Conservation (phyloP, 1,140 invertebrate genomes). For the Aphelenchoides besseyi region DNA sequence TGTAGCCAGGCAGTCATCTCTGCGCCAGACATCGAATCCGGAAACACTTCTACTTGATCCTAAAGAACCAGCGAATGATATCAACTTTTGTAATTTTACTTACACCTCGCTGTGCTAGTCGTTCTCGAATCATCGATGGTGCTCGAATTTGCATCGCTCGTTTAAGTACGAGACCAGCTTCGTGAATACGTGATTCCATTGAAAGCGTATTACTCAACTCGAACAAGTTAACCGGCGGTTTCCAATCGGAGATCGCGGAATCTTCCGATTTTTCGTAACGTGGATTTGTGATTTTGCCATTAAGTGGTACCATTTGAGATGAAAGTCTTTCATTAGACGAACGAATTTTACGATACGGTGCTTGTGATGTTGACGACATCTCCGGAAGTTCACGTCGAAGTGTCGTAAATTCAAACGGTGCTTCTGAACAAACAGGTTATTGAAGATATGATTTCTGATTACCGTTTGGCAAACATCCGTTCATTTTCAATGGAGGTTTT, state of each 20-base stretch:
- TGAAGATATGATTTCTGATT: background rate
- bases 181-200: slow-evolving; percentile 40
- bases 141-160: slow-evolving; percentile 36
- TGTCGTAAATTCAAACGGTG: background rate
- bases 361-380: background rate
- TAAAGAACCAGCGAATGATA: slow-evolving; percentile 10
- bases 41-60: slow-evolving; percentile 27
- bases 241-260: slow-evolving; percentile 23
- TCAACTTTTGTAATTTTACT: slow-evolving; percentile 19
- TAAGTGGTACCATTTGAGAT: background rate
- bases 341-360: background rate
- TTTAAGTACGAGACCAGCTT: slow-evolving; percentile 41
- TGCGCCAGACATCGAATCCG: slow-evolving; percentile 65
- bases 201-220: slow-evolving; percentile 45
- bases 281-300: background rate
- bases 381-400: background rate
- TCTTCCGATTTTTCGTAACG: slow-evolving; percentile 16
- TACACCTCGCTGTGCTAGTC: slow-evolving; percentile 37
- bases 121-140: slow-evolving; percentile 42
- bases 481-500: background rate
- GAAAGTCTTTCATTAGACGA: background rate
- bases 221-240: slow-evolving; percentile 30
- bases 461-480: background rate
- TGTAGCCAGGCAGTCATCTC: slow-evolving; percentile 78
- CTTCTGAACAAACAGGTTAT: background rate